These are phyloP conservation scores for Tuberolachnus salignus DNA, from an alignment of 2,888 invertebrate genomes.

Conservation along the genomic window DNA sequence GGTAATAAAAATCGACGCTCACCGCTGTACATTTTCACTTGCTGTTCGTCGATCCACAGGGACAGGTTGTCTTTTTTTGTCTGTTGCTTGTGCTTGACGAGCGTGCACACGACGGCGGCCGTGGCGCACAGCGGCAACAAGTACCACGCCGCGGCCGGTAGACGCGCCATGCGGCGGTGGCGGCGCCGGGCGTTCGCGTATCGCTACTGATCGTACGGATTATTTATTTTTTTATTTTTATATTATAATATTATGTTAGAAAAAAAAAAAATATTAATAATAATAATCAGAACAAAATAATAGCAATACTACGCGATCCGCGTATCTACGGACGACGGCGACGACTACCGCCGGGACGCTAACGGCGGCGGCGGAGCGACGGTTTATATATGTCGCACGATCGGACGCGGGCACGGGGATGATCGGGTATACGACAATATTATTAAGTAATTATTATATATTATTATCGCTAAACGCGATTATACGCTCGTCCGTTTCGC, in stretches of 20 bases:
- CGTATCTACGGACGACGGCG: background rate
- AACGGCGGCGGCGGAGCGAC: background rate
- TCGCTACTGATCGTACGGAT: background rate
- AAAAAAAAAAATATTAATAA: background rate
- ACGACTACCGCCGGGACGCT: background rate
- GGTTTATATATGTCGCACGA: background rate
- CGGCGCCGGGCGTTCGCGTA: conserved; percentile 21
- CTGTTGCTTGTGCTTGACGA: conserved; percentile 39
- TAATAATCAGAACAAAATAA: background rate
- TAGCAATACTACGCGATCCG: background rate
- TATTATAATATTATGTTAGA: background rate
- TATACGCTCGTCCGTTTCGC: no score
- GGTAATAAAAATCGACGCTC: conserved; percentile 62
- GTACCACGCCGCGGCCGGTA: conserved; percentile 40
- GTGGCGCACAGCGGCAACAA: conserved; percentile 33
- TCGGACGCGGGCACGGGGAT: background rate
- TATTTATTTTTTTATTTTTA: background rate
- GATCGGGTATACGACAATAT: background rate
- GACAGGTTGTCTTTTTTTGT: conserved; percentile 70
- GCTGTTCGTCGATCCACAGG: conserved; percentile 89
- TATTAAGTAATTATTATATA: no score
- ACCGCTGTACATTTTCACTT: conserved; percentile 91
- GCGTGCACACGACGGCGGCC: conserved; percentile 20
- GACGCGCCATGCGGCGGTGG: conserved; percentile 34
- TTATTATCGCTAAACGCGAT: no score